Conservation (phyloP, 2,113 vertebrate genomes). For the Podilymbus podiceps region DNA sequence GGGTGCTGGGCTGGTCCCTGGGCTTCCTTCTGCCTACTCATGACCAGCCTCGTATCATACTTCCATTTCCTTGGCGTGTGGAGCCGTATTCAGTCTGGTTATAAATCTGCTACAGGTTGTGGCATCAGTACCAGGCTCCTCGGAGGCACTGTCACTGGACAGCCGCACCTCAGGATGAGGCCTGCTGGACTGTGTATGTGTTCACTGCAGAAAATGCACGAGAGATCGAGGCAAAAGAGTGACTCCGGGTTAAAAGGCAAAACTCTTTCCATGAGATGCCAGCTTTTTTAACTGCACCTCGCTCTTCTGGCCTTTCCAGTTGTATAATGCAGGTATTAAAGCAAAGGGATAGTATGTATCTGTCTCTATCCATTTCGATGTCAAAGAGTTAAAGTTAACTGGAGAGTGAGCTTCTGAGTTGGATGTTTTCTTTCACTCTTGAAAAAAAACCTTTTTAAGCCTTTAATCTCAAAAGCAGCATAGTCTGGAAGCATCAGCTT, state of each 20-base stretch:
- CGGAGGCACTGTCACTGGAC: background rate
- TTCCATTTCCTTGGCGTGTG: accelerated
- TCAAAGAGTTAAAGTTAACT: background rate
- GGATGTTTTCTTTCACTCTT: background rate
- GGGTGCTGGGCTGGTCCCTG: background rate
- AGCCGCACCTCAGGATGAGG: background rate
- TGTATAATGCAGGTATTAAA: background rate
- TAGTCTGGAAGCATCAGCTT: background rate
- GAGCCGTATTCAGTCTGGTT: background rate
- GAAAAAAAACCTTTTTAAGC: background rate
- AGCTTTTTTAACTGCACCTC: background rate
- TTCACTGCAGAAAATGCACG: background rate
- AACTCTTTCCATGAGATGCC: background rate
- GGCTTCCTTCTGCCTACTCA: background rate
- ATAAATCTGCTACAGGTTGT: background rate
- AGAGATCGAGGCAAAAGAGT: background rate
- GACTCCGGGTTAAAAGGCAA: background rate
- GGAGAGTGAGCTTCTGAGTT: background rate
- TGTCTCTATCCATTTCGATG: background rate
- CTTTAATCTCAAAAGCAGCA: background rate
- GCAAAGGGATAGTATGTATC: background rate
- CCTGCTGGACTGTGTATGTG: accelerated
- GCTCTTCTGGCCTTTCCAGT: background rate
- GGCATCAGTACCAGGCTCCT: background rate
- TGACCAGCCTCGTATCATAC: background rate